Base-by-base conservation (phyloP, 2,113 vertebrate genomes). In the Microtus oregoni region DNA sequence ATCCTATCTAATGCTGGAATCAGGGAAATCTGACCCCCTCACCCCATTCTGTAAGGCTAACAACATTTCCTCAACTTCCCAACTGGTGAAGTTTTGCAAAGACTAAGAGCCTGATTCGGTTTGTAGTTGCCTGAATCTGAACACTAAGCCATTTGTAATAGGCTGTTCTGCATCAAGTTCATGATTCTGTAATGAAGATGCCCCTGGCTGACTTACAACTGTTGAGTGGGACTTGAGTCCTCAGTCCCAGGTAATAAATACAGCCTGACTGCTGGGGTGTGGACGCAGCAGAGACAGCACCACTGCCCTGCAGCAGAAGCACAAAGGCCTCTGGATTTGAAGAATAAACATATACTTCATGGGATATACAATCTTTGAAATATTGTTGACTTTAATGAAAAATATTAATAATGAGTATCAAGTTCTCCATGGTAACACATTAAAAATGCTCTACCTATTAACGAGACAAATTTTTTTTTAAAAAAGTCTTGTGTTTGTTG, bases 321-420 rank as follows among this genome's bases (percentile, higher is more conserved):
- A 79, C 26, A 81, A 47, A 50, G 1, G 28, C 15, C 19, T 6
- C 38, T 14, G 67, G n/a, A 19, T 32, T 94, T 81, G 87, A 44
- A 70, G 91, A 96, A 88, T 28, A n/a, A 67, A 85, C 22, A 14
- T 26, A 35, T 82, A 78, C 32, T 85, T 95, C 67, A 7, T 50
- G 81, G 72, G 61, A 30, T 19, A 89, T 15, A n/a, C 3, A 52
- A 83, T 13, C n/a, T 47, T 83, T 2, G 1, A 65, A 35, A 70
- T 28, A 55, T 0, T 67, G 35, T 6, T 77, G 96, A 38, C 2
- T 55, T 76, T 32, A 83, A 68, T 32, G 72, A 20, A 38, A 90
- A 82, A 72, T 83, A 79, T 32, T 78, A 83, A 26, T 35, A 72
- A 88, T 89, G 50, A 92, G 83, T 79, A 65, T 44, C n/a, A 10